These are phyloP conservation scores for Eilema sororculum DNA, from an alignment of 2,888 invertebrate species.

Conservation along the genomic window DNA sequence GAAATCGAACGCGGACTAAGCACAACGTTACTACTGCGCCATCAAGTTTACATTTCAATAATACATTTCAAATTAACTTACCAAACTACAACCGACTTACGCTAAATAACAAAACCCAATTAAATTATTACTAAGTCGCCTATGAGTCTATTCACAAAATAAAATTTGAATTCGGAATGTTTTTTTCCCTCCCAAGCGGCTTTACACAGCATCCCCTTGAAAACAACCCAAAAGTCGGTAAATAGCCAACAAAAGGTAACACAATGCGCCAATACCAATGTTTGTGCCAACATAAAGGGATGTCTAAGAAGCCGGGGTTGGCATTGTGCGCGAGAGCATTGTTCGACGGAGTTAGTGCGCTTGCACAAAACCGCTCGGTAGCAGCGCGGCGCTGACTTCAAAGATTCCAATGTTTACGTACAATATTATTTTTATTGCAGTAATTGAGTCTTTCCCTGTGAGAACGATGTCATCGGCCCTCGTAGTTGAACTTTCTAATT, in stretches of 20 bases:
- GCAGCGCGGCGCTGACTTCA: constrained; percentile 74
- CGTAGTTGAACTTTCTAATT: constrained; percentile 72
- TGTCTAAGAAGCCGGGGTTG: constrained; percentile 72
- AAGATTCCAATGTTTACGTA: constrained; percentile 78
- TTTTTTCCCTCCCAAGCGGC: constrained; percentile 69
- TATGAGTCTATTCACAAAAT: constrained; percentile 65
- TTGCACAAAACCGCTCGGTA: constrained; percentile 86
- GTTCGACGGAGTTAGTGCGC: constrained; percentile 64
- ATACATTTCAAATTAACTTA: constrained; percentile 50
- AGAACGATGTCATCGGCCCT: constrained; percentile 64
- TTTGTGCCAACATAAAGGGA: constrained; percentile 82
- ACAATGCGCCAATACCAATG: constrained; percentile 84
- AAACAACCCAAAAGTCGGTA: constrained; percentile 84
- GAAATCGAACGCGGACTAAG: not conserved
- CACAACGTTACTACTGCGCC: not conserved
- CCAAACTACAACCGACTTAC: constrained; percentile 38
- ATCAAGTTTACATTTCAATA: not conserved
- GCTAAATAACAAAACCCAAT: constrained; percentile 52
- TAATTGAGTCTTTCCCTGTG: constrained; percentile 74
- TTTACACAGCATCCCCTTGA: constrained; percentile 70
- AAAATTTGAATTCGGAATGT: constrained; percentile 63
- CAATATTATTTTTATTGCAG: constrained; percentile 85
- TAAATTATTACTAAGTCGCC: constrained; percentile 64
- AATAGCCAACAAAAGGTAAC: constrained; percentile 79
- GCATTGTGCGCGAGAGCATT: constrained; percentile 76